Conservation (phyloP, 1,140 invertebrate species). For the Pissodes strobi region DNA sequence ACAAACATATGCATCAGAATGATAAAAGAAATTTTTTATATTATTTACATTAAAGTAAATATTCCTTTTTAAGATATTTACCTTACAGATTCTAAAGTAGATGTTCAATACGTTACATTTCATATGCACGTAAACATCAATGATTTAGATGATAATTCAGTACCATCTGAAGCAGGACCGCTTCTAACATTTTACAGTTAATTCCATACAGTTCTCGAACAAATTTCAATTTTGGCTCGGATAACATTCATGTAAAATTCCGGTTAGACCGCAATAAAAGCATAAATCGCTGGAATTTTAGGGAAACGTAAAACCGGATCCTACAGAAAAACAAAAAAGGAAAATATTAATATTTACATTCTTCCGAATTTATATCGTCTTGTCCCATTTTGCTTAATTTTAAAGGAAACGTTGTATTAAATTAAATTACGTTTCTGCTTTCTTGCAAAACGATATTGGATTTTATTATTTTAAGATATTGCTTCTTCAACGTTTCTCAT, state of each 20-base stretch:
- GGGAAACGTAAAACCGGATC: neutral
- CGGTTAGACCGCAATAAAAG: too few relatives aligned
- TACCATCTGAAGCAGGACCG: too few relatives aligned
- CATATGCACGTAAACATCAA: too few relatives aligned
- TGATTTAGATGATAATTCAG: too few relatives aligned
- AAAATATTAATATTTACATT: constrained; percentile 14
- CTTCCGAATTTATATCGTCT: neutral
- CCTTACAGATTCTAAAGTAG: too few relatives aligned
- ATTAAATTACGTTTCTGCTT: constrained; percentile 19
- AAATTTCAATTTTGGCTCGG: neutral
- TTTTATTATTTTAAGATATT: constrained; percentile 36
- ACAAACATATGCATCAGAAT: too few relatives aligned
- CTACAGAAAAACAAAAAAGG: neutral
- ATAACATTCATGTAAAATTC: too few relatives aligned
- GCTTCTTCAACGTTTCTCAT: constrained; percentile 26
- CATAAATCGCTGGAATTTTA: neutral
- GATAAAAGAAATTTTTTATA: too few relatives aligned
- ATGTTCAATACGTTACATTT: too few relatives aligned
- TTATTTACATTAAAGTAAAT: too few relatives aligned
- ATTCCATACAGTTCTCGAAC: neutral
- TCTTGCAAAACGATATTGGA: constrained; percentile 21
- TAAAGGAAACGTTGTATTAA: constrained; percentile 1
- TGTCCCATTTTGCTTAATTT: constrained; percentile 14
- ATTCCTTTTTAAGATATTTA: too few relatives aligned
- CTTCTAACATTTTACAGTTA: too few relatives aligned